phyloP scores from a whole-genome alignment of 2,888 invertebrate species.

The Tridacna crocea region DNA sequence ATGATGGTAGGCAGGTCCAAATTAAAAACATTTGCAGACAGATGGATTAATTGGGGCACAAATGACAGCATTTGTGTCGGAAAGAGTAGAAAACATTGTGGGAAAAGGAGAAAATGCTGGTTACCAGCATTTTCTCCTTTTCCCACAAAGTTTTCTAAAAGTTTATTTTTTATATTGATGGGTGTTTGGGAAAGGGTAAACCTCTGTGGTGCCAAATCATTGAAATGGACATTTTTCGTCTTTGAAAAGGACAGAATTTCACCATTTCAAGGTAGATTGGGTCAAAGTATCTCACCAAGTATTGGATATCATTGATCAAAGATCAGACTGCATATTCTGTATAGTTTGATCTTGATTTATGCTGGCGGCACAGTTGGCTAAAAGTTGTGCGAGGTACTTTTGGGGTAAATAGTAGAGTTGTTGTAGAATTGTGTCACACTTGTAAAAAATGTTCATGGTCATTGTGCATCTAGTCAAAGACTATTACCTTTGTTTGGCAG shows the following conservation, averaged over 20 bases:
- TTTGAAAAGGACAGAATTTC: no score
- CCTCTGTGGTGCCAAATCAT: neutral
- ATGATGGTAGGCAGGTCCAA: neutral
- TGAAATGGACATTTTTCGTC: neutral
- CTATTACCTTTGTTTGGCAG: conserved; percentile 22
- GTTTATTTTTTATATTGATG: neutral
- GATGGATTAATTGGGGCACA: neutral
- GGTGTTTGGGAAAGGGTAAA: neutral
- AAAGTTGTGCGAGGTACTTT: no score
- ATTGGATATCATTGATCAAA: neutral
- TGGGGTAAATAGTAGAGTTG: neutral
- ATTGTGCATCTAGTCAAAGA: conserved; percentile 26
- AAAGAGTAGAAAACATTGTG: neutral
- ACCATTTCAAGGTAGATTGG: no score
- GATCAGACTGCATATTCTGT: no score
- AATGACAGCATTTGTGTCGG: neutral
- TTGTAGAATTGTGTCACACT: neutral
- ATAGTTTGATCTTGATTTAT: no score
- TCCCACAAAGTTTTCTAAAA: neutral
- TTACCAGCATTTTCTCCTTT: neutral
- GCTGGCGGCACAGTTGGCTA: no score
- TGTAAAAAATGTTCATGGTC: neutral
- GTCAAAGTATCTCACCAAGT: neutral
- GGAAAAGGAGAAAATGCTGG: neutral
- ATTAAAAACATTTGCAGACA: neutral